A percentile compares a stretch with the other conserved stretches of the same genome.
phyloP scores from a whole-genome alignment of 2,888 invertebrate genomes.

The Cloeon dipterum region DNA sequence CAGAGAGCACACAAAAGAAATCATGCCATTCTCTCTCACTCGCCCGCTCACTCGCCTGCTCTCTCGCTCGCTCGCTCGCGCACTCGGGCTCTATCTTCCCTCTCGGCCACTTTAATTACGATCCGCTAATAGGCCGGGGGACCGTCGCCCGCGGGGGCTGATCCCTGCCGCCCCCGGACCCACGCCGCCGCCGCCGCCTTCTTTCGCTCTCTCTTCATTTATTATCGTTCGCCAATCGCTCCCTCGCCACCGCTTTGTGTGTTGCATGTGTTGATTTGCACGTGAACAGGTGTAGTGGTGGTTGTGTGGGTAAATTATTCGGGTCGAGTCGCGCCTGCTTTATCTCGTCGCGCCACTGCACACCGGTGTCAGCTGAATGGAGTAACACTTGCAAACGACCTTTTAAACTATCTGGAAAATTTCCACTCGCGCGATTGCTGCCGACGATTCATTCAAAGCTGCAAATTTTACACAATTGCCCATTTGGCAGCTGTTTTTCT shows the following conservation, averaged over 20 bases:
- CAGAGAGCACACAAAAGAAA: background rate
- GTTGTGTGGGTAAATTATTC: too few species aligned
- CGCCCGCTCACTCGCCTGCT: background rate
- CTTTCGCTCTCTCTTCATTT: background rate
- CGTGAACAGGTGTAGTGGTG: too few species aligned
- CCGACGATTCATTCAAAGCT: too few species aligned
- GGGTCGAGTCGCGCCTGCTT: too few species aligned
- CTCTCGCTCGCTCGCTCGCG: background rate
- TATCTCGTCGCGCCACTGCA: too few species aligned
- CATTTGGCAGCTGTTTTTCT: too few species aligned
- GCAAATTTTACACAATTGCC: too few species aligned
- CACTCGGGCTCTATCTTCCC: background rate
- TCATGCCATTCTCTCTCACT: background rate
- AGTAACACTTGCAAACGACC: too few species aligned
- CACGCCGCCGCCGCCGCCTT: constrained; percentile 3
- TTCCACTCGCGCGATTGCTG: too few species aligned
- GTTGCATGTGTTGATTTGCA: background rate
- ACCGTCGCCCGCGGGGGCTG: constrained; percentile 3
- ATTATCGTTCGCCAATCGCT: background rate
- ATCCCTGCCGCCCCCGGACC: constrained; percentile 2
- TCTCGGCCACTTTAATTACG: constrained; percentile 4
- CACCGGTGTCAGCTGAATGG: too few species aligned
- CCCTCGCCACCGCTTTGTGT: background rate
- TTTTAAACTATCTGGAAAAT: too few species aligned
- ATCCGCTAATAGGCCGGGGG: constrained; percentile 1